Evolutionary conservation across 2,888 invertebrate genomes (phyloP), one percentile per base, ranked within the genome.

Genomic region (Aspidiotus destructor): DNA sequence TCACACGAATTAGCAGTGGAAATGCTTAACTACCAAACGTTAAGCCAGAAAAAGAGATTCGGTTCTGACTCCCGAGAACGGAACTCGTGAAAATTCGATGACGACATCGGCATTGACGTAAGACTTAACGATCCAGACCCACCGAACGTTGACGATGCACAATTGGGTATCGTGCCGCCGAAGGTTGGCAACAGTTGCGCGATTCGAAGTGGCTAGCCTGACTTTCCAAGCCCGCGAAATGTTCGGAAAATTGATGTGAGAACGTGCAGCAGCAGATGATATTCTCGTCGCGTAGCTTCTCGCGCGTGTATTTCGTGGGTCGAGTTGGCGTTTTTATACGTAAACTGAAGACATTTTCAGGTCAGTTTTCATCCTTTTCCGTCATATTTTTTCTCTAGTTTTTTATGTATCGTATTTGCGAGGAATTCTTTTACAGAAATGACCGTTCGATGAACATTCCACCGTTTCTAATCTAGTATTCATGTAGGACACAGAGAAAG

Each of bases 151-250:
- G n/a, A 48, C 48, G 48, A 11, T 11, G 48, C 10, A 48, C 11
- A 48, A 13, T 11, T 13, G n/a, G n/a, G n/a, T 11, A 48, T 11
- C 10, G n/a, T n/a, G 10, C 11, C 1, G 48, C 48, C n/a, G 48
- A 48, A 48, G 48, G 48, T 48, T 48, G 48, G 48, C 48, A 48
- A n/a, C 48, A 48, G n/a, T 48, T 11, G 48, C 48, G 48, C n/a
- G 48, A n/a, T n/a, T 48, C 48, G 48, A 48, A 48, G 48, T 48
- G 48, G 48, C 48, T 48, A 48, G 48, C 48, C 48, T 48, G 48
- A 3, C 28, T 48, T 48, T 48, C 48, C 48, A 6, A 48, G 48
- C 48, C 48, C 48, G 48, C 48, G 11, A 48, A 48, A 48, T 48
- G 48, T n/a, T 13, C 10, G n/a, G 48, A 11, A 13, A 48, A n/a